Percentiles rank a stretch among this genome's conserved stretches.
Conservation (phyloP, 2,797 vertebrate species). For the Gambelia wislizenii region DNA sequence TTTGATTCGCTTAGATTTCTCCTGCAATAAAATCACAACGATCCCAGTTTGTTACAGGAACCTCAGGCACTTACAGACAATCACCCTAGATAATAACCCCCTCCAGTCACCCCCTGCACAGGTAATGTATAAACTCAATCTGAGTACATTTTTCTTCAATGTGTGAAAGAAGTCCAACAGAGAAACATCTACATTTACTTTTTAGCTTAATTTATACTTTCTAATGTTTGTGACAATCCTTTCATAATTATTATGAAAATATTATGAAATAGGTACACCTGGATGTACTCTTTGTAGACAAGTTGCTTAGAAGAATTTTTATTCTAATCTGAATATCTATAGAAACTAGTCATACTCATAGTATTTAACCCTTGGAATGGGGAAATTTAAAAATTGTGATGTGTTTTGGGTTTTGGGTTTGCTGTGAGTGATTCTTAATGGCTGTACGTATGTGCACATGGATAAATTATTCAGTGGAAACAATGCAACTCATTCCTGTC, state of each 20-base stretch:
- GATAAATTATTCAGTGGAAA: not conserved
- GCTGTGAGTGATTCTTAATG: not conserved
- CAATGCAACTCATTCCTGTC: not conserved
- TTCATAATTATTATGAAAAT: too few species aligned
- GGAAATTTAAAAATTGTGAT: not conserved
- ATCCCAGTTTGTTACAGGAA: constrained; percentile 94
- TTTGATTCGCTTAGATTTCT: constrained; percentile 94
- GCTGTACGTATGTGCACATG: not conserved
- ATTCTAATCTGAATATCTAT: not conserved
- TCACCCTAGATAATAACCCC: constrained; percentile 95
- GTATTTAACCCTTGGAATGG: not conserved
- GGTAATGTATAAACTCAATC: constrained; percentile 77
- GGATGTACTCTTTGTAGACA: not conserved
- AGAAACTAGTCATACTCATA: not conserved
- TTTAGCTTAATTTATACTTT: not conserved
- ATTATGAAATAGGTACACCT: not conserved
- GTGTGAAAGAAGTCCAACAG: not conserved
- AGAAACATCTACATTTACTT: not conserved
- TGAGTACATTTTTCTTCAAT: not conserved
- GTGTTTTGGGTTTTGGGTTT: not conserved
- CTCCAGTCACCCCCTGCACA: constrained; percentile 95
- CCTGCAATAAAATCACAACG: constrained; percentile 94
- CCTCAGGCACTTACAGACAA: constrained; percentile 91
- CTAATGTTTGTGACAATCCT: not conserved
- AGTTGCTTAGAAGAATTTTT: not conserved